Evolutionary conservation across 35 echinoderm and acorn worm genomes (phyloP), one percentile per base, ranked within the genome.

Genomic region (Apostichopus californicus): DNA sequence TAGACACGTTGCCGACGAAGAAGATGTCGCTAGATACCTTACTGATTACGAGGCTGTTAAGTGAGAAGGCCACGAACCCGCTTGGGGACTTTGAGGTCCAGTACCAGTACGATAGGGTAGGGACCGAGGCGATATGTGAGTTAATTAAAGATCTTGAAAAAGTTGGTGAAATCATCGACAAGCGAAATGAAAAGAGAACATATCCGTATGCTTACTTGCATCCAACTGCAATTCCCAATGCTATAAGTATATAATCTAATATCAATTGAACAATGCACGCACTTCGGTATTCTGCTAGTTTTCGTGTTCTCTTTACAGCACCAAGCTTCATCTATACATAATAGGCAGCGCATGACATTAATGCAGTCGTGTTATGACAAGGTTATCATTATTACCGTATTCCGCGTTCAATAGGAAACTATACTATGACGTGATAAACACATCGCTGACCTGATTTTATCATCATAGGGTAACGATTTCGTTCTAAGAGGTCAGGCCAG

Each of bases 41-140:
- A 15, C 77, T 91, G 78, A 91, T 94, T 34, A 88, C 93, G 4
- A 34, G 93, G 17, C 57, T 94, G 64, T 54, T 94, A 58, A 94
- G 93, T 46, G 88, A 85, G 46, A 90, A 68, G 57, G 93, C 90
- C 9, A 94, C 93, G 46, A 92, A 94, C 22, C 70, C 93, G 9
- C 73, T 94, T 5, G 87, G 88, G 12, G 93, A 94, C 54, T 94
- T 94, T 25, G 93, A 94, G 56, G 88, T 91, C 6, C 93, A 92
- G 79, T 94, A 94, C 61, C 78, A 91, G 68, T 94, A 83, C 34
- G 93, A 94, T 54, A 88, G 78, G 23, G 83, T 94, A 77, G 93
- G 93, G 26, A 86, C 60, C 46, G 21, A 55, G 63, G 93, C 93
- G 21, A 85, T 94, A 21, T 21, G 73, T 54, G 78, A 64, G 78